These are phyloP conservation scores for Misgurnus mizolepis DNA, from an alignment of 2,113 vertebrate genomes.

Conservation along the genomic window DNA sequence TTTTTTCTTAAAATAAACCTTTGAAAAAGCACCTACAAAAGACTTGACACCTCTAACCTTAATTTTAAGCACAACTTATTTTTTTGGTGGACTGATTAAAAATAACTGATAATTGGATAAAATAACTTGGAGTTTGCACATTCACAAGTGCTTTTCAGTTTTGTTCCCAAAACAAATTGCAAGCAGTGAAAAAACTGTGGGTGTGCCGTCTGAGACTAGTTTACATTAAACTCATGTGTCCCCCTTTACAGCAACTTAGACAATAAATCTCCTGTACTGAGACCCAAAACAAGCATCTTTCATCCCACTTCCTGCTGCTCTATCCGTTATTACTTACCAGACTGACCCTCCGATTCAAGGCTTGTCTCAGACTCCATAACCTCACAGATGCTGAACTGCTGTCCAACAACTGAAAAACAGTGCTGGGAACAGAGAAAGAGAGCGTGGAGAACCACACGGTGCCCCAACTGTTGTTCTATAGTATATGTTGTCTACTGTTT, in stretches of 20 bases:
- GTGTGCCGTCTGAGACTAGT: background rate
- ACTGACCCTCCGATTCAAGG: conserved; percentile 57
- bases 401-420: conserved; percentile 24
- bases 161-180: background rate
- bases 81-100: background rate
- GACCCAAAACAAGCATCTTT: background rate
- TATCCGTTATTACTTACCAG: conserved; percentile 65
- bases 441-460: conserved; percentile 20
- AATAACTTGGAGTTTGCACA: background rate
- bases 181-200: background rate
- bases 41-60: background rate
- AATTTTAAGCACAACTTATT: background rate
- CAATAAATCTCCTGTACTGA: background rate
- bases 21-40: background rate
- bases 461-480: conserved; percentile 30
- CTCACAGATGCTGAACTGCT: conserved; percentile 30
- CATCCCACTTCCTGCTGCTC: conserved; percentile 5
- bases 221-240: background rate
- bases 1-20: no score
- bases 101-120: background rate
- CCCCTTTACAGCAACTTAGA: background rate
- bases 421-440: background rate
- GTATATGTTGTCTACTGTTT: background rate
- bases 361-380: conserved; percentile 67
- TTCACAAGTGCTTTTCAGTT: background rate